phyloP scores from a whole-genome alignment of 1,140 invertebrate species.

The Ptiloglossa arizonensis region DNA sequence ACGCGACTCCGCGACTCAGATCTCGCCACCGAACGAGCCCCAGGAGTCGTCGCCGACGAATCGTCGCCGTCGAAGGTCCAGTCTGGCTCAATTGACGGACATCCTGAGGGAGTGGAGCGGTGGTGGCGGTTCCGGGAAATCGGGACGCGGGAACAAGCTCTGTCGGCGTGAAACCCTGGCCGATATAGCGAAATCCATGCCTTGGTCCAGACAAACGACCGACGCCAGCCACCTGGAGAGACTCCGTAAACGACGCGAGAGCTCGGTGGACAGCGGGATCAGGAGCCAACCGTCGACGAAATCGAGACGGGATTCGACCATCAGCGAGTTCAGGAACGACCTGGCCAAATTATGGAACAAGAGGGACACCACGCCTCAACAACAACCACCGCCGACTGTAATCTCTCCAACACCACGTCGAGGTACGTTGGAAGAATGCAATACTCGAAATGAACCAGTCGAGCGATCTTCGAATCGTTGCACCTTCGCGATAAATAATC shows the following conservation, averaged over 20 bases:
- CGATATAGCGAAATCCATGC: slow-evolving; percentile 88
- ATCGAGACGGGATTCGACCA: slow-evolving; percentile 86
- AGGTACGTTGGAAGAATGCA: slow-evolving; percentile 57
- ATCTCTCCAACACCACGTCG: slow-evolving; percentile 77
- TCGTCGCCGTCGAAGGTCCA: slow-evolving; percentile 89
- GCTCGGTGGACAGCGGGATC: slow-evolving; percentile 91
- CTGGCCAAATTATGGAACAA: slow-evolving; percentile 86
- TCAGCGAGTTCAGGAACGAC: slow-evolving; percentile 87
- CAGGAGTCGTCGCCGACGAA: slow-evolving; percentile 85
- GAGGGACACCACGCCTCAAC: slow-evolving; percentile 68
- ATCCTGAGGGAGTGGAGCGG: slow-evolving; percentile 90
- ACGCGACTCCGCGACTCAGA: slow-evolving; percentile 93
- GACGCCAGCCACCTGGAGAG: slow-evolving; percentile 79
- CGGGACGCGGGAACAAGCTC: slow-evolving; percentile 86
- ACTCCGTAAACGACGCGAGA: slow-evolving; percentile 87
- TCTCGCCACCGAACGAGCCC: slow-evolving; percentile 89
- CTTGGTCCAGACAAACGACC: slow-evolving; percentile 85
- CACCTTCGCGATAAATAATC: too few species aligned
- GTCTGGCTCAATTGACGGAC: slow-evolving; percentile 93
- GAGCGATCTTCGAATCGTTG: background rate
- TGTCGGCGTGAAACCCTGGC: slow-evolving; percentile 92
- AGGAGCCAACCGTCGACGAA: slow-evolving; percentile 87
- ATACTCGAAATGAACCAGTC: background rate
- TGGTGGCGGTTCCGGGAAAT: slow-evolving; percentile 84
- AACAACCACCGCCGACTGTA: slow-evolving; percentile 79